These are phyloP conservation scores for Myiozetetes cayanensis DNA, from an alignment of 2,113 vertebrate species.

Conservation along the genomic window DNA sequence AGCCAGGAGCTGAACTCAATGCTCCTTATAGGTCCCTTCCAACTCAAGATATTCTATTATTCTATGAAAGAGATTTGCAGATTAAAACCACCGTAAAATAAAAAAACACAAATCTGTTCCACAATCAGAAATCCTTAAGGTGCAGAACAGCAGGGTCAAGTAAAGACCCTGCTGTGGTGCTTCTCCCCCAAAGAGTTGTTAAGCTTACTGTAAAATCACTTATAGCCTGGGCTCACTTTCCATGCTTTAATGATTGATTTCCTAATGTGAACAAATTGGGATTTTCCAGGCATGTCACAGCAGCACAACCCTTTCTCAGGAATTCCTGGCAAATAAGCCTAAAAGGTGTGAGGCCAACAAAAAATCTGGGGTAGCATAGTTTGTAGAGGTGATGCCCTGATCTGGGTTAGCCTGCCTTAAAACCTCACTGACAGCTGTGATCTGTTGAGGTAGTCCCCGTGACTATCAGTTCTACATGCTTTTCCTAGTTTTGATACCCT, in stretches of 20 bases:
- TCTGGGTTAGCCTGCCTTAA: neutral
- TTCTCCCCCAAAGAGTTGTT: neutral
- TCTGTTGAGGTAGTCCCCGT: neutral
- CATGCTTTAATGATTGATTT: neutral
- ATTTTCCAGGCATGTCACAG: neutral
- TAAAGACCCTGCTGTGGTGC: neutral
- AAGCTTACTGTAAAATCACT: neutral
- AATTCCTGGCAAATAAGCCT: neutral
- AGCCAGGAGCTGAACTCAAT: fast-evolving
- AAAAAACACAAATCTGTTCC: neutral
- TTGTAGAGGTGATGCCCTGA: neutral
- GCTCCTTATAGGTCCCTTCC: neutral
- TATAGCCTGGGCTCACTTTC: neutral
- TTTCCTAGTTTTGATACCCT: neutral
- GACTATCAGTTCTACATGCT: fast-evolving
- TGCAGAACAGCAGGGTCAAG: neutral
- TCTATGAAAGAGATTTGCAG: neutral
- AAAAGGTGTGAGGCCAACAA: neutral
- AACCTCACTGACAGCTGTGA: neutral
- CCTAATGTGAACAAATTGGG: neutral
- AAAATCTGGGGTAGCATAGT: neutral
- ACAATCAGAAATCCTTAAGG: neutral
- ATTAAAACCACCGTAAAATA: neutral
- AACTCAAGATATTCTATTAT: neutral
- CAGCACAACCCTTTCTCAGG: neutral